Evolutionary conservation across 2,797 vertebrate genomes (phyloP).

Genomic region (Cetoscarus ocellatus): DNA sequence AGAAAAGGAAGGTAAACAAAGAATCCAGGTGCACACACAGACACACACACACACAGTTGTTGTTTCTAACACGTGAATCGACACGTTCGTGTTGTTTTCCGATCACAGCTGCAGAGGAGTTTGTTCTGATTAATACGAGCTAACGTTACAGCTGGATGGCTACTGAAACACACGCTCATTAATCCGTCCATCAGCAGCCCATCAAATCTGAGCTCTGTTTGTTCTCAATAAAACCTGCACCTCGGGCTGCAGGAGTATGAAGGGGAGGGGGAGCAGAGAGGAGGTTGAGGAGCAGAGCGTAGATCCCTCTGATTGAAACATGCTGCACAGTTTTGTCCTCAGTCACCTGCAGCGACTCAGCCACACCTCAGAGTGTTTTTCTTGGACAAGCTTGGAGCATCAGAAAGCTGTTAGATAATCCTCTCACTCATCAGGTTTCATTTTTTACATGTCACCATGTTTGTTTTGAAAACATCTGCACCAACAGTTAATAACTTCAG

Average conservation of each 20-base stretch:
- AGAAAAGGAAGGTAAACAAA: conserved; percentile 56
- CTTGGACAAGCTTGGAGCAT: too few species aligned
- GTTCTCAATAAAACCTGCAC: conserved; percentile 72
- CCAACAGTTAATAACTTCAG: too few species aligned
- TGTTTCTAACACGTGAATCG: not conserved
- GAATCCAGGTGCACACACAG: conserved; percentile 66
- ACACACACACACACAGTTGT: not conserved
- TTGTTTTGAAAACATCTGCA: too few species aligned
- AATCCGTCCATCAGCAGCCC: conserved; percentile 71
- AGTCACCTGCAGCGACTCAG: conserved; percentile 15
- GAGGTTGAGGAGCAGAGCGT: conserved; percentile 13
- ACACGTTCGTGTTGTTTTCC: not conserved
- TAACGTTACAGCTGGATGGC: conserved; percentile 54
- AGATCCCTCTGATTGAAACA: conserved; percentile 58
- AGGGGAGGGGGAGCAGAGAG: conserved; percentile 69
- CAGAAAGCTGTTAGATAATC: too few species aligned
- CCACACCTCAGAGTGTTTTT: conserved; percentile 2
- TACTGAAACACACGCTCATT: conserved; percentile 55
- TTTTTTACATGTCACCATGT: too few species aligned
- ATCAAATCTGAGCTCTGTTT: conserved; percentile 56
- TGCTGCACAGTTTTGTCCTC: conserved; percentile 32
- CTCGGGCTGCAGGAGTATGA: conserved; percentile 59
- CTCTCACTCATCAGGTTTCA: too few species aligned
- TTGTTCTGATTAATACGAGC: conserved; percentile 38
- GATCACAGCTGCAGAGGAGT: conserved; percentile 22